A percentile compares a stretch with the other conserved stretches of the same genome.
Evolutionary conservation across 2,888 invertebrate genomes (phyloP).

Genomic region (Lingula anatina): DNA sequence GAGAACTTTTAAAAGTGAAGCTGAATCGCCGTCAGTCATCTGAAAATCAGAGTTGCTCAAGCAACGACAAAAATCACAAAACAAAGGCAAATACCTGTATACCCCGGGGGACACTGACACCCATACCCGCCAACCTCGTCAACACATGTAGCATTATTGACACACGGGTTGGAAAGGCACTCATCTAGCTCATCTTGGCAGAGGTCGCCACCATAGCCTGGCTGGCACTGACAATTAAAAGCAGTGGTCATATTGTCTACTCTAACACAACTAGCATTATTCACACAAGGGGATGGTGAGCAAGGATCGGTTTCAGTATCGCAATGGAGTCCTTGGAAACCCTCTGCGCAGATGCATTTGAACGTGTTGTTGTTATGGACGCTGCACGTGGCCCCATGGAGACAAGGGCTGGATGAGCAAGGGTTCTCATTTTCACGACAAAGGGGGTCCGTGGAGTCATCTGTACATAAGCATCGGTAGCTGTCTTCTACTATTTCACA

Average conservation of each 20-base stretch:
- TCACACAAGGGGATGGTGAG: neutral
- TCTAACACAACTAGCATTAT: neutral
- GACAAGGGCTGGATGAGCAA: constrained; percentile 5
- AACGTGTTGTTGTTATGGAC: neutral
- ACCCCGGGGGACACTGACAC: neutral
- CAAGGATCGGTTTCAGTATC: neutral
- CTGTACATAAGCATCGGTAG: neutral
- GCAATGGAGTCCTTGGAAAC: neutral
- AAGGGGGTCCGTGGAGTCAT: neutral
- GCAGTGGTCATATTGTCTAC: neutral
- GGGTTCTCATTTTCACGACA: neutral
- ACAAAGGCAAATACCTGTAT: no score
- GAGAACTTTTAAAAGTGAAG: no score
- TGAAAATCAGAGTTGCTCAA: no score
- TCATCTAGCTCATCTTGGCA: neutral
- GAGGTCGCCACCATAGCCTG: neutral
- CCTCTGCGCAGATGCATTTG: neutral
- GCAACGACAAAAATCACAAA: no score
- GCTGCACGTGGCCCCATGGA: constrained; percentile 1
- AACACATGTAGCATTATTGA: neutral
- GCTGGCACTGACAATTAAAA: neutral
- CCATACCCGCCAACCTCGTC: neutral
- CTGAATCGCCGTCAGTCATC: no score
- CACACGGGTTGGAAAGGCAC: neutral
- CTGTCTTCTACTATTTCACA: neutral